Evolutionary conservation across 2,797 vertebrate species (phyloP).

Genomic region (Adelosebastes latens): DNA sequence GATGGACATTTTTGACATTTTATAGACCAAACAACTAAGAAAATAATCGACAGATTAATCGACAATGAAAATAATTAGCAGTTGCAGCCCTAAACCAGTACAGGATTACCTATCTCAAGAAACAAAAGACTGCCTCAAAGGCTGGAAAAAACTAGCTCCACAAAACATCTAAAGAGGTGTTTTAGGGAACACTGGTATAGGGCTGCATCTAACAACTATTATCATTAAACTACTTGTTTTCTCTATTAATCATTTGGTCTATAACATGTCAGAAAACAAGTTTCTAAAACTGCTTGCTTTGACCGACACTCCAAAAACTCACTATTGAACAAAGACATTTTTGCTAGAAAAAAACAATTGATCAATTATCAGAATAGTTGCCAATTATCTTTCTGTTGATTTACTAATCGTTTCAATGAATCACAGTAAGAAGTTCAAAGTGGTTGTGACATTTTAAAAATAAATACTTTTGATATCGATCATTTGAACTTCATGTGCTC

Average conservation of each 20-base stretch:
- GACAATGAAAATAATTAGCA: too few species aligned
- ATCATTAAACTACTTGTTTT: not conserved
- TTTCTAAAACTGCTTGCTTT: not conserved
- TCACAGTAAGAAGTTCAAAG: not conserved
- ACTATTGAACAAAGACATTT: not conserved
- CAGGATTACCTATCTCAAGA: not conserved
- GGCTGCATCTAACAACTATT: not conserved
- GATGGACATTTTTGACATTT: too few species aligned
- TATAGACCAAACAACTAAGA: too few species aligned
- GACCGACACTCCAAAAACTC: not conserved
- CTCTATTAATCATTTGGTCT: not conserved
- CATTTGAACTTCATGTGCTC: not conserved
- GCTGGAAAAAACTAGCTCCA: not conserved
- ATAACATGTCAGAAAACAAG: not conserved
- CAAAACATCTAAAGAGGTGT: not conserved
- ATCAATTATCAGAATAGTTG: not conserved
- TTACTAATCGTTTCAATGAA: not conserved
- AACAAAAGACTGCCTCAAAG: not conserved
- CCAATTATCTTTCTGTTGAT: not conserved
- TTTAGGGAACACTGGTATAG: not conserved
- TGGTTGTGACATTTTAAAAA: not conserved
- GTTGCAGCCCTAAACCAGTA: not conserved
- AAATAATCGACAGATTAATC: too few species aligned
- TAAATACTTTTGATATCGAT: not conserved
- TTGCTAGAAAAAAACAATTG: not conserved